Evolutionary conservation across 2,888 invertebrate species (phyloP).

Genomic region (Macropis europaea): DNA sequence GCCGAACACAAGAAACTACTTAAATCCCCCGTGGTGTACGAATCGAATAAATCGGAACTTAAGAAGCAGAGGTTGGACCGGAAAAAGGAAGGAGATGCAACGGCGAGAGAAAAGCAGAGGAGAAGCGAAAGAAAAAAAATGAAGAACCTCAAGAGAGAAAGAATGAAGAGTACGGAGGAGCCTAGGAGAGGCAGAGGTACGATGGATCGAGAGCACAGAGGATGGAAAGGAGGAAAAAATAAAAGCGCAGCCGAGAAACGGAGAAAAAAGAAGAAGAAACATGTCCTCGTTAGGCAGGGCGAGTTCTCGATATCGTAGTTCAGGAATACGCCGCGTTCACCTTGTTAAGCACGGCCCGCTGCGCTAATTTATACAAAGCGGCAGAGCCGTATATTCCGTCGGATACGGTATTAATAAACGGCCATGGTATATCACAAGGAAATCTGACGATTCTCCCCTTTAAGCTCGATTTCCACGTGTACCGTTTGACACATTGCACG

Average conservation of each 20-base stretch:
- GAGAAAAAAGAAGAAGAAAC: slow-evolving; percentile 13
- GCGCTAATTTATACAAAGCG: slow-evolving; percentile 62
- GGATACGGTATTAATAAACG: slow-evolving; percentile 59
- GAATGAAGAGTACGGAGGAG: too few relatives aligned
- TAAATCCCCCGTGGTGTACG: background rate
- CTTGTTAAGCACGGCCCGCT: slow-evolving; percentile 54
- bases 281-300: slow-evolving; percentile 38
- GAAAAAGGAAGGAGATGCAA: background rate
- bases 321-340: slow-evolving; percentile 34
- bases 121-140: slow-evolving; percentile 4
- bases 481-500: background rate
- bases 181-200: too few relatives aligned
- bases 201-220: too few relatives aligned
- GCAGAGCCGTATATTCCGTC: slow-evolving; percentile 43
- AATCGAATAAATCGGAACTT: background rate
- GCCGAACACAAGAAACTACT: background rate
- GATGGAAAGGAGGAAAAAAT: background rate
- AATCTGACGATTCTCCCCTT: slow-evolving; percentile 42
- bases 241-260: background rate
- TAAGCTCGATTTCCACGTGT: slow-evolving; percentile 33
- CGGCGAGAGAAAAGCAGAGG: background rate
- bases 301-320: slow-evolving; percentile 44
- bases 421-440: slow-evolving; percentile 24
- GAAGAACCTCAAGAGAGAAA: too few relatives aligned
- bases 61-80: background rate